Evolutionary conservation across 1,140 invertebrate genomes (phyloP), one percentile per base, ranked within the genome.

Genomic region (Leptinotarsa undecemlineata): DNA sequence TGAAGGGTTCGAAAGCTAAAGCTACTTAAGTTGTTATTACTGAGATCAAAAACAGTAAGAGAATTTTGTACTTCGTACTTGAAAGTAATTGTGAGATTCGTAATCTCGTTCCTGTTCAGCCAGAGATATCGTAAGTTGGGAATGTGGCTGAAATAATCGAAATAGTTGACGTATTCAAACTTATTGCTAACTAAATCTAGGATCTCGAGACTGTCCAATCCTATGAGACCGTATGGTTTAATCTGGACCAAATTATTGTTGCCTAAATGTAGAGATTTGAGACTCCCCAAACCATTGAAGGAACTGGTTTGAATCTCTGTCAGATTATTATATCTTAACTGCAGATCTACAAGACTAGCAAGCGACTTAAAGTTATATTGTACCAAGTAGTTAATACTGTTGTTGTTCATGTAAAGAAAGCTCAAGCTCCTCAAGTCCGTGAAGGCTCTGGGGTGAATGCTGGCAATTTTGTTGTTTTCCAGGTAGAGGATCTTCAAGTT

Each of bases 311-410:
- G 80, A 21, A 84, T 81, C 73, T 81, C 81, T 62, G n/a, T 76
- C 62, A 84, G 73, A 61, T 79, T 81, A 71, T 84, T 84, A 20
- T 51, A 77, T 20, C 82, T 78, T 71, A 84, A 76, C 73, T 84
- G 82, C 68, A 84, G 77, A 79, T 83, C 79, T 57, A 81, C 64
- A 23, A 84, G 75, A 78, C 77, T 82, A 73, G 76, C 76, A 72
- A 84, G 76, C 33, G 78, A 77, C 75, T 81, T 82, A 76, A 84
- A 84, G 75, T 84, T 84, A 70, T 83, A 84, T 67, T 81, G 80
- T 21, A 77, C 77, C 68, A 84, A 77, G 68, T 77, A 79, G 57
- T 57, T 78, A 70, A 84, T 79, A 73, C 76, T 81, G 74, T 84
- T 84, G 68, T 84, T 80, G 70, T 81, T 84, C 21, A 84, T 71